These are phyloP conservation scores for Sinohyriopsis cumingii DNA, from an alignment of 2,888 invertebrate genomes.

Conservation along the genomic window DNA sequence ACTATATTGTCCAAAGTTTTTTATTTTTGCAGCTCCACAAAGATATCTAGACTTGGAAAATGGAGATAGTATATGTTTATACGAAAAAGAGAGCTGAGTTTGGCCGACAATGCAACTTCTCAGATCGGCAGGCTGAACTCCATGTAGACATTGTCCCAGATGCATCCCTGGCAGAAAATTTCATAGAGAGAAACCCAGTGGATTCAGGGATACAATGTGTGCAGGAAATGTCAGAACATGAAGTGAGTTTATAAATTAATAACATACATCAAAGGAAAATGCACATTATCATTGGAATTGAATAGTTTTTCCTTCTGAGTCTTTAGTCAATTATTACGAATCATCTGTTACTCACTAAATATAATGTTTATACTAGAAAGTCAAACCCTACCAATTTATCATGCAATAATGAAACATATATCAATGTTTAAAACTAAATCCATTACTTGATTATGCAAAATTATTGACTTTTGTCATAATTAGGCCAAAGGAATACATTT, in stretches of 20 bases:
- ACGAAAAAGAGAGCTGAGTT: conserved; percentile 72
- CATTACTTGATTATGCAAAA: no score
- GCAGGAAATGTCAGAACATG: conserved; percentile 73
- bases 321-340: no score
- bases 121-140: conserved; percentile 72
- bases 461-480: no score
- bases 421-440: no score
- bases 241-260: conserved; percentile 52
- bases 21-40: conserved; percentile 6
- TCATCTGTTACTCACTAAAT: no score
- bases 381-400: no score
- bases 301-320: no score
- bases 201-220: conserved; percentile 72
- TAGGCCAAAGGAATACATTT: no score
- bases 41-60: conserved; percentile 32
- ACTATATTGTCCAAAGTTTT: neutral
- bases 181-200: conserved; percentile 70
- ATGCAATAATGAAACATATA: no score
- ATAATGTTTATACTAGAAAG: no score
- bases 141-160: conserved; percentile 73
- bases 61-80: conserved; percentile 73
- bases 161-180: conserved; percentile 63
- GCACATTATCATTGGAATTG: no score
- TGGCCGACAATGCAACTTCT: conserved; percentile 72
- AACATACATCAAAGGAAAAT: no score